Conservation (phyloP, 2,888 invertebrate species). For the Cylindroiulus punctatus region DNA sequence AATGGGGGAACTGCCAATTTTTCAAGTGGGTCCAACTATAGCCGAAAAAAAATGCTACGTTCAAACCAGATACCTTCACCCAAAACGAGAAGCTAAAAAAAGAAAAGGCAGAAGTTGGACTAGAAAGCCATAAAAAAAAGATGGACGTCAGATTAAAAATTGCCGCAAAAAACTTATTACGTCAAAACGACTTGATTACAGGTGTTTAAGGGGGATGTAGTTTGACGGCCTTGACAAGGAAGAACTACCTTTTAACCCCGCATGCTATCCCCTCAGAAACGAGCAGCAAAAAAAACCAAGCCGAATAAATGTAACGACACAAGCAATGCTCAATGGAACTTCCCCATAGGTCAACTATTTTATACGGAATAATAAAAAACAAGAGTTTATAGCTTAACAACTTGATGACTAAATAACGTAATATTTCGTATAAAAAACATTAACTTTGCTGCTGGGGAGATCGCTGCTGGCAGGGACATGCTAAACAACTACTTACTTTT, state of each 20-base stretch:
- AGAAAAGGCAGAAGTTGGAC: slow-evolving; percentile 23
- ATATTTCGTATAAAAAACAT: neutral
- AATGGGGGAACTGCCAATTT: slow-evolving; percentile 20
- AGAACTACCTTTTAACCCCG: slow-evolving; percentile 27
- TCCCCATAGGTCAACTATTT: slow-evolving; percentile 9
- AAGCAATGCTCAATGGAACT: slow-evolving; percentile 29
- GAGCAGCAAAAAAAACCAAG: neutral
- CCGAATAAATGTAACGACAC: slow-evolving; percentile 32
- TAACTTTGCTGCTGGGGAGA: neutral
- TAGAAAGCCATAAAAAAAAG: neutral
- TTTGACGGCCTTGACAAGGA: slow-evolving; percentile 36
- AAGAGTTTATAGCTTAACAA: slow-evolving; percentile 21
- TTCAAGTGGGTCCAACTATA: neutral
- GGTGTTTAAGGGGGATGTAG: slow-evolving; percentile 40
- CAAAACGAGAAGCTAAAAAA: slow-evolving; percentile 11
- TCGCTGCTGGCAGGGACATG: neutral
- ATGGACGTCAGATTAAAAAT: slow-evolving; percentile 22
- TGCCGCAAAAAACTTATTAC: slow-evolving; percentile 1
- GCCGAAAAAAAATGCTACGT: neutral
- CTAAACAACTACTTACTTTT: slow-evolving; percentile 14
- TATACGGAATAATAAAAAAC: slow-evolving; percentile 21
- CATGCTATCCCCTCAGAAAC: neutral
- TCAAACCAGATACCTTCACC: slow-evolving; percentile 16
- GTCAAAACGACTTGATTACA: slow-evolving; percentile 38
- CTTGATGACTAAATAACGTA: slow-evolving; percentile 27